A percentile compares a stretch with the other conserved stretches of the same genome.
Evolutionary conservation across 2,888 invertebrate species (phyloP).

Genomic region (Oasisia sp.): DNA sequence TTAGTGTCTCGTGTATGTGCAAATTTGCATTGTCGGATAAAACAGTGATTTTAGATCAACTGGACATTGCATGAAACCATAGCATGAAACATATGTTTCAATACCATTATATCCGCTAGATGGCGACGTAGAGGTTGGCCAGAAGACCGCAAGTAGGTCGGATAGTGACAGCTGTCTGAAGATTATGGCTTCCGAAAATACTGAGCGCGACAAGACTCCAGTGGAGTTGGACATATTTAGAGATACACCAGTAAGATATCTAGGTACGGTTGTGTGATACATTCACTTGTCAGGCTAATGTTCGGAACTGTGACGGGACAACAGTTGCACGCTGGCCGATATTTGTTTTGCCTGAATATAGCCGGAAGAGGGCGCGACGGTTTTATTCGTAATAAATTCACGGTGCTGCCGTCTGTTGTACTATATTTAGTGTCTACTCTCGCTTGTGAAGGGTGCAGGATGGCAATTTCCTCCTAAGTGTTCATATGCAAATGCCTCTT

Average conservation of each 20-base stretch:
- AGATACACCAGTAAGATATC: slow-evolving; percentile 83
- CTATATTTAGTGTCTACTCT: background rate
- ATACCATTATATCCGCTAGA: background rate
- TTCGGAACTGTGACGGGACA: background rate
- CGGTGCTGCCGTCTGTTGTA: background rate
- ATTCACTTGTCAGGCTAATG: background rate
- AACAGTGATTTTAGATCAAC: too few species aligned
- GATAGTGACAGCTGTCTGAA: background rate
- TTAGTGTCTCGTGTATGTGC: too few species aligned
- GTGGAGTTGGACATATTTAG: slow-evolving; percentile 77
- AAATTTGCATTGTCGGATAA: too few species aligned
- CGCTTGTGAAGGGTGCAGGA: too few species aligned
- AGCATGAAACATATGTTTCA: background rate
- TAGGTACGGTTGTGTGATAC: slow-evolving; percentile 61
- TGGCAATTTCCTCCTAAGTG: too few species aligned
- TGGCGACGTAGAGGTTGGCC: background rate
- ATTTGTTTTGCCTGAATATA: background rate
- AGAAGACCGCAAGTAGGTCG: background rate
- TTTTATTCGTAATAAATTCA: background rate
- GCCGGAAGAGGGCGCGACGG: background rate
- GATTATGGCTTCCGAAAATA: background rate
- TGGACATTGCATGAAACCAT: too few species aligned
- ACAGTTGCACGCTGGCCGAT: background rate
- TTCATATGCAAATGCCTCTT: too few species aligned
- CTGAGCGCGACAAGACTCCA: background rate